Percentiles rank a stretch among this genome's conserved stretches.
phyloP scores from a whole-genome alignment of 1,140 invertebrate species.

The Ericerus pela region DNA sequence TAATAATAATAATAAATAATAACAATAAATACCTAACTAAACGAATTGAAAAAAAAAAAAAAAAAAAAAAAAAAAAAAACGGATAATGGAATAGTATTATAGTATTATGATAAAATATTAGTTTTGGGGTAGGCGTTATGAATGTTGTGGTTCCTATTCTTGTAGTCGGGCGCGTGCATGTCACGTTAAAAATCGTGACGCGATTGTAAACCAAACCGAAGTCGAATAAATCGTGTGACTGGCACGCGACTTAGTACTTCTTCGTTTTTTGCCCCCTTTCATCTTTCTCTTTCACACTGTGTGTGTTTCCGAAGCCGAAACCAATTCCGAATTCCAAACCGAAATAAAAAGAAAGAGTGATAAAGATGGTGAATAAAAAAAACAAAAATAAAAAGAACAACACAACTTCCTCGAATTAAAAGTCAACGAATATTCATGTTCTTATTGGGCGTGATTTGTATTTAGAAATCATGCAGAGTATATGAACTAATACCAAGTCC shows the following conservation, averaged over 20 bases:
- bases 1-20: too few species aligned
- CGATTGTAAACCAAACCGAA: constrained; percentile 9
- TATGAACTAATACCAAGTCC: too few species aligned
- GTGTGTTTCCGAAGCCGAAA: too few species aligned
- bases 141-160: not conserved
- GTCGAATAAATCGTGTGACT: constrained; percentile 11
- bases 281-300: too few species aligned
- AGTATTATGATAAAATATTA: constrained; percentile 4
- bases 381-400: not conserved
- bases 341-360: too few species aligned
- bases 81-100: too few species aligned
- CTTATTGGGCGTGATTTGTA: not conserved
- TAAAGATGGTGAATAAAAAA: too few species aligned
- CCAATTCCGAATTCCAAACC: too few species aligned
- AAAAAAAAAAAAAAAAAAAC: too few species aligned
- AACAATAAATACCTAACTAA: too few species aligned
- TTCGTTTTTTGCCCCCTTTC: too few species aligned
- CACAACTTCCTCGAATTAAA: not conserved
- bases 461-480: too few species aligned
- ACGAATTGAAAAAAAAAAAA: not conserved
- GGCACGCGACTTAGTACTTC: constrained; percentile 3
- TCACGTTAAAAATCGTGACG: constrained; percentile 11
- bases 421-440: constrained; percentile 4
- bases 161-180: constrained; percentile 8
- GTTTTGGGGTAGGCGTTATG: constrained; percentile 8